Evolutionary conservation across 2,797 vertebrate genomes (phyloP).

Genomic region (Semotilus atromaculatus): DNA sequence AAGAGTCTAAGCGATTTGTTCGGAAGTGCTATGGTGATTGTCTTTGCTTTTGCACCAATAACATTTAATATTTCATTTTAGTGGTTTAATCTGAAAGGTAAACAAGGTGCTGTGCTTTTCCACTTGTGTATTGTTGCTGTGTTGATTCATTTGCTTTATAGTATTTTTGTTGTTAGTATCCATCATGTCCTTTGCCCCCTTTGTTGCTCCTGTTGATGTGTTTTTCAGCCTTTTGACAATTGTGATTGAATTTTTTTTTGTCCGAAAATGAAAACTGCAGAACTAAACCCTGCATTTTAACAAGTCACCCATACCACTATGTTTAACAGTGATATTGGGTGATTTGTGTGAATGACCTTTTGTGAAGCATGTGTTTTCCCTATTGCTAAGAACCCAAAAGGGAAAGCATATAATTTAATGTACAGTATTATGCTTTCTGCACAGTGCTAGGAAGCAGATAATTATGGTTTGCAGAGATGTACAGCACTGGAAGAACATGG

Average conservation of each 20-base stretch:
- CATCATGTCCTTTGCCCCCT: slow-evolving; percentile 31
- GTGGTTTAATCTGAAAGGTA: not conserved
- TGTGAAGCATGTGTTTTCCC: not conserved
- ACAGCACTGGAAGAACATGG: not conserved
- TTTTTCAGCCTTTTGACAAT: slow-evolving; percentile 16
- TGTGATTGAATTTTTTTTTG: not conserved
- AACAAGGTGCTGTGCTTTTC: slow-evolving; percentile 2
- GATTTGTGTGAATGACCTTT: not conserved
- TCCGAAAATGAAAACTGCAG: not conserved
- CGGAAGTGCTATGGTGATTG: slow-evolving; percentile 12
- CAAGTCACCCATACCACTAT: not conserved
- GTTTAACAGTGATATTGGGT: not conserved
- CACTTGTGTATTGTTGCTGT: not conserved
- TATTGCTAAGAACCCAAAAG: not conserved
- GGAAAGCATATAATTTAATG: not conserved
- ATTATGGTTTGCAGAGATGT: not conserved
- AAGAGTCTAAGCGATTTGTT: not conserved
- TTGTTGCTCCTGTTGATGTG: slow-evolving; percentile 37
- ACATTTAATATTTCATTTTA: slow-evolving; percentile 5
- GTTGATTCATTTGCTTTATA: slow-evolving; percentile 27
- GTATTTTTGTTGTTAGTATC: slow-evolving; percentile 5
- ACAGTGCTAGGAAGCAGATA: not conserved
- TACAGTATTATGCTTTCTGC: not conserved
- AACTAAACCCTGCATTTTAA: slow-evolving; percentile 17
- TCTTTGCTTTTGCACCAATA: slow-evolving; percentile 16